phyloP scores from a whole-genome alignment of 2,888 invertebrate genomes.

The Caenorhabditis sp. region DNA sequence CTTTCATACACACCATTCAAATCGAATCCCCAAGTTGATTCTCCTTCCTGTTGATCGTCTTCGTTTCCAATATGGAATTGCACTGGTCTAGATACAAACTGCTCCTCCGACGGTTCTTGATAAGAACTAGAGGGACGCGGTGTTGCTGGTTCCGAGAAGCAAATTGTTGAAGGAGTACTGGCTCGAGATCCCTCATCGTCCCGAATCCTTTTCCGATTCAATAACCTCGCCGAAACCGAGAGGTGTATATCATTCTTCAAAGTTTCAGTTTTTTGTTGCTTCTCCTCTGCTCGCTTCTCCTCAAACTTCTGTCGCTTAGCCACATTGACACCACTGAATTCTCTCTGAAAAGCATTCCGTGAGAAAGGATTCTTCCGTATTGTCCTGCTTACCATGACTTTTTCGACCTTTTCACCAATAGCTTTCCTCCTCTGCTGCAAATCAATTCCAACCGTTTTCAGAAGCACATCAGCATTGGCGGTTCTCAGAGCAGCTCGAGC shows the following conservation, averaged over 20 bases:
- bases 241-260: constrained; percentile 22
- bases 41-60: neutral
- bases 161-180: constrained; percentile 13
- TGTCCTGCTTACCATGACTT: constrained; percentile 43
- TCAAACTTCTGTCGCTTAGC: constrained; percentile 21
- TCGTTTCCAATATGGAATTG: constrained; percentile 41
- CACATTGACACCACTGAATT: constrained; percentile 15
- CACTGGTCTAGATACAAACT: neutral
- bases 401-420: constrained; percentile 38
- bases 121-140: neutral
- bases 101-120: neutral
- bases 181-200: constrained; percentile 39
- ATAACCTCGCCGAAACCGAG: constrained; percentile 36
- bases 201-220: constrained; percentile 26
- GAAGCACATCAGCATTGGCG: neutral
- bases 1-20: constrained; percentile 43
- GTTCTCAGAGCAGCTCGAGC: neutral
- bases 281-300: constrained; percentile 4
- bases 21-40: constrained; percentile 40
- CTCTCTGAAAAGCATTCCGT: constrained; percentile 32
- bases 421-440: constrained; percentile 31
- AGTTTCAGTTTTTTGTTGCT: constrained; percentile 1
- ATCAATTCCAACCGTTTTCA: constrained; percentile 50
- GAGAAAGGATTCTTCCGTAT: neutral
- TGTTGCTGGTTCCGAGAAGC: constrained; percentile 8